Evolutionary conservation across 2,113 vertebrate genomes (phyloP).

Genomic region (Cryptomyrus ogoouensis): DNA sequence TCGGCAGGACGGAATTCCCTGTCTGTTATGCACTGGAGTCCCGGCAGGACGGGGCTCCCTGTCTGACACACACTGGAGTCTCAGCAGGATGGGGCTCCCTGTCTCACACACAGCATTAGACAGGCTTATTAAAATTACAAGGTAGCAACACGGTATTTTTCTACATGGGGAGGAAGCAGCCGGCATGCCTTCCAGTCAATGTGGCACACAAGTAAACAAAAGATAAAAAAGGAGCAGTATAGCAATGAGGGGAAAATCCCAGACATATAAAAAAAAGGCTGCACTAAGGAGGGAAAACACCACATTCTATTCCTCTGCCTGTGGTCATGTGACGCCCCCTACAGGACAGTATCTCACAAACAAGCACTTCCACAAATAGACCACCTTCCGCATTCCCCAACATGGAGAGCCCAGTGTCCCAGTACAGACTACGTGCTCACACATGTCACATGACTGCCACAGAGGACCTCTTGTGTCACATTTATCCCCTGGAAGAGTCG

Average conservation of each 20-base stretch:
- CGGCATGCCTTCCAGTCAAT: background rate
- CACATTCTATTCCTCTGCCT: background rate
- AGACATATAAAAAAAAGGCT: background rate
- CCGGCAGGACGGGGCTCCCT: no score
- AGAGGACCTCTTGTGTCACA: background rate
- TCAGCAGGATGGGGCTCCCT: no score
- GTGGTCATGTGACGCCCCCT: background rate
- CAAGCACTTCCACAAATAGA: no score
- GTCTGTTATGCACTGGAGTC: no score
- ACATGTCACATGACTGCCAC: background rate
- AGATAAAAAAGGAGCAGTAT: background rate
- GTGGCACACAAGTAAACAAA: background rate
- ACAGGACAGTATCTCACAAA: background rate
- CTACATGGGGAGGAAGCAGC: background rate
- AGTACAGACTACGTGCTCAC: background rate
- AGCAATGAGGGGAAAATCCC: background rate
- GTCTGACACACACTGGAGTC: no score
- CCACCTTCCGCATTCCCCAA: background rate
- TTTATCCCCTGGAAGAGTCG: background rate
- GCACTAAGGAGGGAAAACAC: background rate
- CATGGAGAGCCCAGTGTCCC: background rate
- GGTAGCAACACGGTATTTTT: background rate
- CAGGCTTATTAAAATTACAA: background rate
- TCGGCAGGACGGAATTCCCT: no score
- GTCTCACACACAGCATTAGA: background rate